Evolutionary conservation across 2,797 vertebrate species (phyloP).

Genomic region (Tokudaia tokunoshimensis): DNA sequence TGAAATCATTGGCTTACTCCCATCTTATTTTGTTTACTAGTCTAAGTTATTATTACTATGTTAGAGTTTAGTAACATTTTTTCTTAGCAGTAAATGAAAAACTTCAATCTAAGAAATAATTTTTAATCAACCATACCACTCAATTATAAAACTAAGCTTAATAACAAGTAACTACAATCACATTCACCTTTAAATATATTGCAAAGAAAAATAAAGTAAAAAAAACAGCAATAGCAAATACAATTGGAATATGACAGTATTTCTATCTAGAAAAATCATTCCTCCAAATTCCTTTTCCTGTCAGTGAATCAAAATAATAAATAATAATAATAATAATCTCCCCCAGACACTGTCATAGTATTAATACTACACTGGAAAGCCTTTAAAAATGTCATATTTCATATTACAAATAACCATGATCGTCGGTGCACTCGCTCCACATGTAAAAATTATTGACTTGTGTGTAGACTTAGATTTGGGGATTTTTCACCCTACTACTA

Average conservation of each 20-base stretch:
- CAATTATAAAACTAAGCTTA: constrained; percentile 21
- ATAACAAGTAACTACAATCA: constrained; percentile 18
- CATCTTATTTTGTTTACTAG: constrained; percentile 53
- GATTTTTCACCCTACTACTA: background rate
- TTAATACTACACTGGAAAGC: background rate
- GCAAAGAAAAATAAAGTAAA: constrained; percentile 46
- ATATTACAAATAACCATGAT: background rate
- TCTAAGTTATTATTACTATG: constrained; percentile 51
- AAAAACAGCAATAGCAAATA: constrained; percentile 38
- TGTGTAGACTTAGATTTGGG: background rate
- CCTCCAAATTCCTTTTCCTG: constrained; percentile 25
- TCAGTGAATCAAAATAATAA: background rate
- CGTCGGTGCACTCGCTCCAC: background rate
- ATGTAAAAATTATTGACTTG: background rate
- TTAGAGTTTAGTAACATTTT: constrained; percentile 33
- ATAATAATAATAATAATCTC: no score
- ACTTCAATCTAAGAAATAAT: constrained; percentile 11
- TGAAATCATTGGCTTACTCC: constrained; percentile 36
- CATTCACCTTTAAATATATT: constrained; percentile 36
- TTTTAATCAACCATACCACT: constrained; percentile 38
- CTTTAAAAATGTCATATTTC: background rate
- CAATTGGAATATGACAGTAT: background rate
- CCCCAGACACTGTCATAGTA: background rate
- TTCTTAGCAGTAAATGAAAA: background rate
- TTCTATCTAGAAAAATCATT: constrained; percentile 36